Evolutionary conservation across 1,140 invertebrate genomes (phyloP).

Genomic region (Cydia fagiglandana): DNA sequence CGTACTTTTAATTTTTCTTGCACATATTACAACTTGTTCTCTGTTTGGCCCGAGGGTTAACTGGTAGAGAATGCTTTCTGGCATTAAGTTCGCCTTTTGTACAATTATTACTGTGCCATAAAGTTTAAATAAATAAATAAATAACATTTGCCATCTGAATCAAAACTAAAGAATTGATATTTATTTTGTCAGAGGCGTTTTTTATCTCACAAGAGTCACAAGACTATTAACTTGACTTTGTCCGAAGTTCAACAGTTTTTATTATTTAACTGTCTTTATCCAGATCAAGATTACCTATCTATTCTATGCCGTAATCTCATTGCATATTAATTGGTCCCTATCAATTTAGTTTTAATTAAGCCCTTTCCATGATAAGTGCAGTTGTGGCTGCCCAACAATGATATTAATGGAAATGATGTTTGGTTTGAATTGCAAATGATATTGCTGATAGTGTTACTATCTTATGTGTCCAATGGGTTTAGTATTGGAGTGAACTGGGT

Average conservation of each 20-base stretch:
- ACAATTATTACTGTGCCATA: too few relatives aligned
- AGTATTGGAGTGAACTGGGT: not conserved
- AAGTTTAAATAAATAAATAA: too few relatives aligned
- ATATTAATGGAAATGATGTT: constrained; percentile 14
- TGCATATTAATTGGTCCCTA: not conserved
- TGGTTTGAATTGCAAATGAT: constrained; percentile 15
- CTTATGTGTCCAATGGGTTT: not conserved
- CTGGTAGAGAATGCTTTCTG: too few relatives aligned
- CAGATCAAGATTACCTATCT: not conserved
- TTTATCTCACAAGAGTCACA: too few relatives aligned
- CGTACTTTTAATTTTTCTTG: too few relatives aligned
- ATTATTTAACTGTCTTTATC: not conserved
- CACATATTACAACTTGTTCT: too few relatives aligned
- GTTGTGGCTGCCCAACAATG: constrained; percentile 5
- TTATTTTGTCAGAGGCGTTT: too few relatives aligned
- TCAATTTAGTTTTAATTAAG: constrained; percentile 12
- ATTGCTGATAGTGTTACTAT: not conserved
- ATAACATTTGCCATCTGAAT: too few relatives aligned
- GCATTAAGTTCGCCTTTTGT: too few relatives aligned
- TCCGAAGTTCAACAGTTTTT: not conserved
- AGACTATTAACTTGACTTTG: too few relatives aligned
- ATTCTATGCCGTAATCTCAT: not conserved
- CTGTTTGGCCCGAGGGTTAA: too few relatives aligned
- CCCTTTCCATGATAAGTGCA: not conserved
- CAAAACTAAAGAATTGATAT: too few relatives aligned